These are phyloP conservation scores for Brachypalpus laphriformis DNA, from an alignment of 2,888 invertebrate species.

Conservation along the genomic window DNA sequence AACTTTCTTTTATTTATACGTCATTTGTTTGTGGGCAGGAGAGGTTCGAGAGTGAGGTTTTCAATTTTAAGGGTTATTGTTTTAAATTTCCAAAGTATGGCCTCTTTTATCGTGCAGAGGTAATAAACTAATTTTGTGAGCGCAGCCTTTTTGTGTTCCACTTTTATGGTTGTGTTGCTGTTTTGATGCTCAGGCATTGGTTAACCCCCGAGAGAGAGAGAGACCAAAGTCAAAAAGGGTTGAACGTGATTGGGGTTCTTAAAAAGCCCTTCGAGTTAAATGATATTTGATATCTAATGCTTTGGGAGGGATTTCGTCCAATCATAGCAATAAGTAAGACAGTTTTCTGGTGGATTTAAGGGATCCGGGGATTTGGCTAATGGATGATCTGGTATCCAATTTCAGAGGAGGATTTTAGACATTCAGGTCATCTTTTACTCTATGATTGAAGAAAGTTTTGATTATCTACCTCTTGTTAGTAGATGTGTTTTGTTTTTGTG, in stretches of 20 bases:
- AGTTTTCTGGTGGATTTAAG: conserved; percentile 8
- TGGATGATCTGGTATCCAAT: conserved; percentile 26
- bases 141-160: conserved; percentile 54
- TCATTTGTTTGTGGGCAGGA: conserved; percentile 36
- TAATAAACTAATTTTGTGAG: conserved; percentile 70
- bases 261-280: conserved; percentile 61
- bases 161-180: conserved; percentile 51
- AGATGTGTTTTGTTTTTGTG: not conserved
- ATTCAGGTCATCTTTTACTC: not conserved
- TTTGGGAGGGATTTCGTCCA: conserved; percentile 27
- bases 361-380: conserved; percentile 25
- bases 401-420: not conserved
- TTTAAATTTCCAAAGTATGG: conserved; percentile 60
- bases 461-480: not conserved
- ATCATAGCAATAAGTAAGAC: conserved; percentile 49
- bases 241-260: conserved; percentile 68
- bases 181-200: not conserved
- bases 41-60: not conserved
- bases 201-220: not conserved
- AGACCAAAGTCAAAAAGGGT: conserved; percentile 13
- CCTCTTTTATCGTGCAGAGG: conserved; percentile 62
- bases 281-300: conserved; percentile 60
- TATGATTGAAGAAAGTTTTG: conserved; percentile 14
- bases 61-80: conserved; percentile 65
- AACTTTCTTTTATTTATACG: conserved; percentile 67